Base-by-base conservation (phyloP, 2,797 vertebrate genomes). In the Sebastes paucispinis region DNA sequence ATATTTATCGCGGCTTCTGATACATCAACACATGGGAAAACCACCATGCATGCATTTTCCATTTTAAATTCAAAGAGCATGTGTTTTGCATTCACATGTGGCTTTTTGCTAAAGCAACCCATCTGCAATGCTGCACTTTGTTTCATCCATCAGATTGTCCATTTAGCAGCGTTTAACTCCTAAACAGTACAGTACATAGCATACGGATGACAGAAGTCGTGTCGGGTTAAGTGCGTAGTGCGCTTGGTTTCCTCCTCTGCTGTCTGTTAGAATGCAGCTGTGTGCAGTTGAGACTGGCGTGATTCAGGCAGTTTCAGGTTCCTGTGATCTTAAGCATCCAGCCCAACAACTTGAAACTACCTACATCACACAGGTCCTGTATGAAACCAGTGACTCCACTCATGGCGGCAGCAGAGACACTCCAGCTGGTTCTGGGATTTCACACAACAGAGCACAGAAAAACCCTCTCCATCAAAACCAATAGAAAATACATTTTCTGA, bases 261-360 rank as follows among this genome's bases (percentile, higher is more conserved):
- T 43, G 74, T 64, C 63, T 39, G 64, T 27, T 70, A 58, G 58
- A 57, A 64, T 73, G 87, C 91, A 90, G 88, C 82, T 83, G 62
- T 36, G 65, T 73, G 75, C 69, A 65, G 43, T 47, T 81, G 89
- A 88, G 93, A 94, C 95, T 94, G 94, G 92, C 91, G 95, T 97
- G 95, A 96, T 95, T 95, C 96, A 93, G 96, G 96, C 94, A 96
- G 97, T 97, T 96, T 94, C 91, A 96, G 94, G 96, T 97, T 92
- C 94, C 96, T 97, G 97, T 92, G 95, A 94, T 90, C 83, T 95
- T 87, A 94, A 94, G 93, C 88, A 86, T 92, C 81, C 93, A 96
- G 95, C 96, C 96, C 96, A 97, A 97, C 96, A 97, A 97, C 97
- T 97, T 95, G 96, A 97, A 97, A 97, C 97, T 97, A 97, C 96